phyloP scores from a whole-genome alignment of 2,113 vertebrate genomes.

The Lipophrys pholis region DNA sequence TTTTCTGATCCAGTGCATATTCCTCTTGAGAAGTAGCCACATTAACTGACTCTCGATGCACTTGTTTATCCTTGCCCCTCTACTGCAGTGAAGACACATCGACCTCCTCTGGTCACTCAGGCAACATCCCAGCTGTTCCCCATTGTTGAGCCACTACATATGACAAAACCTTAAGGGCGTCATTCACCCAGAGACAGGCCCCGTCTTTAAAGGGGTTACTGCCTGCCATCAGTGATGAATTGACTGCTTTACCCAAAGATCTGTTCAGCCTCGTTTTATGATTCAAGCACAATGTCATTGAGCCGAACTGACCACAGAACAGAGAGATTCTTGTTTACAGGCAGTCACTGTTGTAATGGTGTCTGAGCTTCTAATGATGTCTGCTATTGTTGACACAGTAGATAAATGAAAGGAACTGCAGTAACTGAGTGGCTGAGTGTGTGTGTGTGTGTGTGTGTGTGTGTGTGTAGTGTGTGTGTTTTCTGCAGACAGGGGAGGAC shows the following conservation, averaged over 20 bases:
- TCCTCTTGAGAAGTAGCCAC: slow-evolving; percentile 19
- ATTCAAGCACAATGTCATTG: neutral
- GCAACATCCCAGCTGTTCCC: slow-evolving; percentile 15
- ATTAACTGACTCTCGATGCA: neutral
- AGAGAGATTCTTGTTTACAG: slow-evolving; percentile 11
- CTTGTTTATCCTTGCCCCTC: slow-evolving; percentile 12
- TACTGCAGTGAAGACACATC: slow-evolving; percentile 37
- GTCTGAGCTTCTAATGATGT: slow-evolving; percentile 24
- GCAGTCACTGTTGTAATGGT: slow-evolving; percentile 8
- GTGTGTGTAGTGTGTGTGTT: neutral
- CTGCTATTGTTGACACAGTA: slow-evolving; percentile 23
- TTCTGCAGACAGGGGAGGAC: slow-evolving; percentile 29
- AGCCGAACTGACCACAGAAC: slow-evolving; percentile 4
- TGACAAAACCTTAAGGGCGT: slow-evolving; percentile 12
- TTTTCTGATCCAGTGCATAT: slow-evolving; percentile 3
- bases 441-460: slow-evolving; percentile 2
- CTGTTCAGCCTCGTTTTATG: neutral
- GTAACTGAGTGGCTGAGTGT: neutral
- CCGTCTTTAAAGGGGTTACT: neutral
- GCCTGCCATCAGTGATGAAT: neutral
- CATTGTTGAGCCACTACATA: neutral
- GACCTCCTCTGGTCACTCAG: slow-evolving; percentile 34
- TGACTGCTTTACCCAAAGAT: neutral
- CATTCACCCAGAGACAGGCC: slow-evolving; percentile 7
- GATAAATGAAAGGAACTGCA: neutral